Evolutionary conservation across 2,888 invertebrate species (phyloP).

Genomic region (Macrophya alboannulata): DNA sequence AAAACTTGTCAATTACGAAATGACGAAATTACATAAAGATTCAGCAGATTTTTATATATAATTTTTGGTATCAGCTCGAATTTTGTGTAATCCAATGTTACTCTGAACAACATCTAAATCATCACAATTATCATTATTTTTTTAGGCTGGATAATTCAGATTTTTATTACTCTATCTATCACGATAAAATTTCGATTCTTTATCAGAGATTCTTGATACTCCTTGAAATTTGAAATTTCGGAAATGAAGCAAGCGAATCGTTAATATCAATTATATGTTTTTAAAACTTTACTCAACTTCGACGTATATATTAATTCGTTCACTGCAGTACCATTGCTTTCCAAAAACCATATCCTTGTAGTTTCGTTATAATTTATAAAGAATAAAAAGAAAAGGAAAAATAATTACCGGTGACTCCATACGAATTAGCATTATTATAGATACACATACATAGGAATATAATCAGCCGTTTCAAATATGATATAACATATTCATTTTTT

Average conservation of each 20-base stretch:
- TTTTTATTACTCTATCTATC: neutral
- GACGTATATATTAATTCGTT: neutral
- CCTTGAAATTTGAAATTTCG: neutral
- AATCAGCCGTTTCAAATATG: conserved; percentile 5
- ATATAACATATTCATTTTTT: neutral
- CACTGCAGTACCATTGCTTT: neutral
- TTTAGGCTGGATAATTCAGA: neutral
- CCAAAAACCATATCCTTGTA: neutral
- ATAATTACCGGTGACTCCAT: neutral
- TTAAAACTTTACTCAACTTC: neutral
- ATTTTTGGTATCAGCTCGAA: conserved; percentile 44
- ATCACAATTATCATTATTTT: conserved; percentile 9
- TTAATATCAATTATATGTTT: neutral
- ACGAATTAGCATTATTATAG: neutral
- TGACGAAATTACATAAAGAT: neutral
- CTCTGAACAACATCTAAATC: neutral
- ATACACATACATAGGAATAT: neutral
- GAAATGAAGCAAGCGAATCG: neutral
- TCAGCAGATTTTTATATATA: conserved; percentile 16
- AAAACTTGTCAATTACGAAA: neutral
- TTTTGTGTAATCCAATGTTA: conserved; percentile 17
- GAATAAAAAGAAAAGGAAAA: neutral
- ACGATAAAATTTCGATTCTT: neutral
- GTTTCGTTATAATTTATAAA: neutral
- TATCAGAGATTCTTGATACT: neutral